These are phyloP conservation scores for Peribatodes rhomboidaria DNA, from an alignment of 2,888 invertebrate genomes.

Conservation along the genomic window DNA sequence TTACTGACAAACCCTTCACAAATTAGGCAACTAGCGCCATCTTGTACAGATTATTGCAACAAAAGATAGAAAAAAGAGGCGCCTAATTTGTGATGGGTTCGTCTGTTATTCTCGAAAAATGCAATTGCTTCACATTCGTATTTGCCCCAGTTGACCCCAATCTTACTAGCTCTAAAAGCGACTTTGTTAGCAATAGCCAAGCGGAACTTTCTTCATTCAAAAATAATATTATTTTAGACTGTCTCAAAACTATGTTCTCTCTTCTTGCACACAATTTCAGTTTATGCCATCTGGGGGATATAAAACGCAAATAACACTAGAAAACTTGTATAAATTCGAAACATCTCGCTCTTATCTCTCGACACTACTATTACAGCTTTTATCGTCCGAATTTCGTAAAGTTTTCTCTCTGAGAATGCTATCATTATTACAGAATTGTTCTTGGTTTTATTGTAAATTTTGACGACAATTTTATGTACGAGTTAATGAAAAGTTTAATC, in stretches of 20 bases:
- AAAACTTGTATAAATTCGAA: slow-evolving; percentile 38
- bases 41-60: no score
- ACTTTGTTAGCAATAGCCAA: no score
- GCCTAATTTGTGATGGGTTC: no score
- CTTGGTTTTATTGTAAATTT: slow-evolving; percentile 7
- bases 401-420: slow-evolving; percentile 23
- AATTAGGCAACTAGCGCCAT: no score
- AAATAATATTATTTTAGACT: neutral
- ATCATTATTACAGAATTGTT: slow-evolving; percentile 4
- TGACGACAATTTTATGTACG: slow-evolving; percentile 1
- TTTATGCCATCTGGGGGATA: slow-evolving; percentile 4
- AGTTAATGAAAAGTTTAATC: neutral
- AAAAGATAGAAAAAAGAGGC: no score
- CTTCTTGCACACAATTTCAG: slow-evolving; percentile 12
- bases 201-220: no score
- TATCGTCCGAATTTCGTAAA: slow-evolving; percentile 35
- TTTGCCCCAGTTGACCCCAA: no score
- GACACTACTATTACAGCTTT: slow-evolving; percentile 39
- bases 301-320: slow-evolving; percentile 29
- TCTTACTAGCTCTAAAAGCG: no score
- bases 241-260: neutral
- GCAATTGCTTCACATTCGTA: no score
- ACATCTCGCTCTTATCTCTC: slow-evolving; percentile 38
- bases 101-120: no score
- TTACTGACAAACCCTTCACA: no score